Conservation (phyloP, 2,888 invertebrate genomes). For the Leptopilina myrica region DNA sequence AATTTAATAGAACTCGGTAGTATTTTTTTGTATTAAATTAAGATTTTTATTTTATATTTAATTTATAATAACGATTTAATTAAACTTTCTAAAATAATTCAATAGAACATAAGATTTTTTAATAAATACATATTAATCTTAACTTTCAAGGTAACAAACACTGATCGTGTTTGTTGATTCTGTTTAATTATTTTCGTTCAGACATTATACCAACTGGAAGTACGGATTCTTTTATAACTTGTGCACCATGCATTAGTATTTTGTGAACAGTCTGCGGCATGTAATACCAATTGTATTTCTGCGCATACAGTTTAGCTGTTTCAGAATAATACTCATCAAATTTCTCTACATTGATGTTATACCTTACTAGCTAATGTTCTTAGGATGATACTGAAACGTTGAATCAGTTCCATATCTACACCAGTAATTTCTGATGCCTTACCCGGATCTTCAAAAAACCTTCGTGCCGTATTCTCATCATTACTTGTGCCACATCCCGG, state of each 20-base stretch:
- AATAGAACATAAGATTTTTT: too few relatives aligned
- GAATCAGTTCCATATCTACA: slow-evolving; percentile 22
- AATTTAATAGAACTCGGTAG: too few relatives aligned
- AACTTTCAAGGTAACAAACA: too few relatives aligned
- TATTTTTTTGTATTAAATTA: too few relatives aligned
- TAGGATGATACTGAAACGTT: not conserved
- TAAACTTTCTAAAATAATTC: too few relatives aligned
- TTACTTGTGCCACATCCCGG: not conserved
- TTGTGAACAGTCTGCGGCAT: slow-evolving; percentile 57
- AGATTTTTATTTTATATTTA: too few relatives aligned
- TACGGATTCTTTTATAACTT: slow-evolving; percentile 45
- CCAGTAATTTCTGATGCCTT: not conserved
- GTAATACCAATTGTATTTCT: slow-evolving; percentile 55
- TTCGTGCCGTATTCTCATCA: not conserved
- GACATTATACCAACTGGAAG: slow-evolving; percentile 57
- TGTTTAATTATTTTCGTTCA: slow-evolving; percentile 26
- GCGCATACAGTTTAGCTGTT: slow-evolving; percentile 53
- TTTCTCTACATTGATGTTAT: not conserved
- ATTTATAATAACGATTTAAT: too few relatives aligned
- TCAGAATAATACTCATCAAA: slow-evolving; percentile 41
- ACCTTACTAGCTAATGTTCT: slow-evolving; percentile 8
- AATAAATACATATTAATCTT: too few relatives aligned
- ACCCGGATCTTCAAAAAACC: not conserved
- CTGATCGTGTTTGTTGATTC: too few relatives aligned
- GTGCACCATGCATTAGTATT: slow-evolving; percentile 51